These are phyloP conservation scores for Erethizon dorsatum DNA, from an alignment of 2,797 vertebrate genomes.

Conservation along the genomic window DNA sequence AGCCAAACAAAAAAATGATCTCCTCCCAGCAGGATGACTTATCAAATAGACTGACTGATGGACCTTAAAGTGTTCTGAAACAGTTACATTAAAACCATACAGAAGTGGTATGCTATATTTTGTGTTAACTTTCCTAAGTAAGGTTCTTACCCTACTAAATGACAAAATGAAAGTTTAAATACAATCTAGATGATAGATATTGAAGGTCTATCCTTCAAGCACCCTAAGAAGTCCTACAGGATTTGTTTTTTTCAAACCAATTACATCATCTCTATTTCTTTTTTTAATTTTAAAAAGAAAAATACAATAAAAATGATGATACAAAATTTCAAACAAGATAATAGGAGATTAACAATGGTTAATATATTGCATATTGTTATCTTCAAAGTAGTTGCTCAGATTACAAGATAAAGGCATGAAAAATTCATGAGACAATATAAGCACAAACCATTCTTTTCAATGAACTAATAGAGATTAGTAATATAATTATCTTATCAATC, in stretches of 20 bases:
- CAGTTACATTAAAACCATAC: background rate
- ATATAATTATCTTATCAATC: no score
- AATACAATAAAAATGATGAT: no score
- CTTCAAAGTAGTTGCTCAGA: no score
- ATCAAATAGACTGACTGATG: background rate
- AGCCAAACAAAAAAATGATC: background rate
- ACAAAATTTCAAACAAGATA: no score
- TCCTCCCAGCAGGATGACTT: background rate
- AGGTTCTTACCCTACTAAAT: background rate
- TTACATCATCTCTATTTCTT: background rate
- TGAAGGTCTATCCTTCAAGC: constrained; percentile 25
- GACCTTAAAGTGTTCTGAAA: background rate
- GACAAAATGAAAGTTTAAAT: constrained; percentile 50
- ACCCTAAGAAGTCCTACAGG: background rate
- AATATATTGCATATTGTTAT: no score
- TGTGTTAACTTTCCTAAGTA: background rate
- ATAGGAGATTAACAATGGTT: no score
- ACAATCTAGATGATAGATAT: background rate
- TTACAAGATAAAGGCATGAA: no score
- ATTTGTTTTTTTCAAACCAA: constrained; percentile 71
- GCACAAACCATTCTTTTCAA: no score
- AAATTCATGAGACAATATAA: no score
- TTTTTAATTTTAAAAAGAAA: no score
- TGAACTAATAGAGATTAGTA: no score
- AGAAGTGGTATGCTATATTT: background rate